Conservation (phyloP, 2,113 vertebrate genomes). For the Podarcis raffonei region DNA sequence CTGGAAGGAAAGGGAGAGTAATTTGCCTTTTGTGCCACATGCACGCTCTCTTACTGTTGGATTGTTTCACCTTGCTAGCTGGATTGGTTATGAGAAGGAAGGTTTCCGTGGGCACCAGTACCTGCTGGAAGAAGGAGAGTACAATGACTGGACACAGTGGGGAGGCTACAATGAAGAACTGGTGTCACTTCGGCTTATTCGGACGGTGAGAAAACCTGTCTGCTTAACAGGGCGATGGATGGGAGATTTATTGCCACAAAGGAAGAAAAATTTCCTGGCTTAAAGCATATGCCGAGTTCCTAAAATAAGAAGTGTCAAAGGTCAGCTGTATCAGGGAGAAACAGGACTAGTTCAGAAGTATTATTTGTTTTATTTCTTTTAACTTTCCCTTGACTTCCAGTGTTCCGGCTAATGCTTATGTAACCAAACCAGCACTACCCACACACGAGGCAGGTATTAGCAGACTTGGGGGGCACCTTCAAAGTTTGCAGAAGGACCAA, state of each 20-base stretch:
- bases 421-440: background rate
- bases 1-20: background rate
- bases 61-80: slow-evolving; percentile 71
- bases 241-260: background rate
- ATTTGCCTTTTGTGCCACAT: background rate
- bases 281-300: background rate
- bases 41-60: background rate
- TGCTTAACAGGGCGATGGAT: background rate
- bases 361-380: background rate
- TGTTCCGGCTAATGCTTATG: background rate
- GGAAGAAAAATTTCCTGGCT: background rate
- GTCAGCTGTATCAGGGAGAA: background rate
- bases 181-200: slow-evolving; percentile 86
- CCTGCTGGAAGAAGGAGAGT: slow-evolving; percentile 96
- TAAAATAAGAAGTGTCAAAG: background rate
- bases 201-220: slow-evolving; percentile 81
- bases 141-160: slow-evolving; percentile 91
- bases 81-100: slow-evolving; percentile 95
- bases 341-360: background rate
- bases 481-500: background rate
- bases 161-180: slow-evolving; percentile 83
- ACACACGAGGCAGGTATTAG: background rate
- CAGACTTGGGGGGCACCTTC: background rate
- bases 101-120: slow-evolving; percentile 95
- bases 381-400: background rate